These are phyloP conservation scores for Xiphorhynchus elegans DNA, from an alignment of 2,113 vertebrate genomes.

Conservation along the genomic window DNA sequence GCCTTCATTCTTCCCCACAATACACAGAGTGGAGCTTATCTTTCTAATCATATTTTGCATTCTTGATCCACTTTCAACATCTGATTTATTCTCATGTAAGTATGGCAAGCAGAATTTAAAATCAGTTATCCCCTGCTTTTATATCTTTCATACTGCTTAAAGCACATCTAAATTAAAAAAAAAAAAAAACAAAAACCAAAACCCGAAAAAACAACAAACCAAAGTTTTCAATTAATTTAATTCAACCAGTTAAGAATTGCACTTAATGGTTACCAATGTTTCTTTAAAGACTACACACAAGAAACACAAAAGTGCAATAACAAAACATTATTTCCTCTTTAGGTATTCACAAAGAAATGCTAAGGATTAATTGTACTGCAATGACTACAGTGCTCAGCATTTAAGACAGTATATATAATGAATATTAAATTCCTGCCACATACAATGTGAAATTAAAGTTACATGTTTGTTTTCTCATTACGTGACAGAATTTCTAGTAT, in stretches of 20 bases:
- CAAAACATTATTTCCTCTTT: neutral
- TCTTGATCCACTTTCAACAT: neutral
- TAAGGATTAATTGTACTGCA: neutral
- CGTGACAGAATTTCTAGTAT: neutral
- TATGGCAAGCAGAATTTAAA: neutral
- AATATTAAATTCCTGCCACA: neutral
- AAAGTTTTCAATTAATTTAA: neutral
- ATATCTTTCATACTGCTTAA: neutral
- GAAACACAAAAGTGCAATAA: neutral
- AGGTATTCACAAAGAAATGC: neutral
- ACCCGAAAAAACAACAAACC: too few relatives aligned
- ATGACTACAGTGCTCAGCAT: neutral
- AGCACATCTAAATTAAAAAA: neutral
- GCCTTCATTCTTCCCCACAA: neutral
- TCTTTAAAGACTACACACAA: neutral
- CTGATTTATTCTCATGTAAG: neutral
- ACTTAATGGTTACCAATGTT: neutral
- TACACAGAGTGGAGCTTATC: neutral
- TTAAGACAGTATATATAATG: neutral
- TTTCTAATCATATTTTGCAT: neutral
- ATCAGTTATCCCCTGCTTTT: neutral
- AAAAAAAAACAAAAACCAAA: neutral
- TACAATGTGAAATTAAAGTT: neutral
- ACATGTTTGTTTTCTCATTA: neutral
- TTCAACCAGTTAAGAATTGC: neutral